Conservation (phyloP, 2,888 invertebrate species). For the Campoplex capitator region DNA sequence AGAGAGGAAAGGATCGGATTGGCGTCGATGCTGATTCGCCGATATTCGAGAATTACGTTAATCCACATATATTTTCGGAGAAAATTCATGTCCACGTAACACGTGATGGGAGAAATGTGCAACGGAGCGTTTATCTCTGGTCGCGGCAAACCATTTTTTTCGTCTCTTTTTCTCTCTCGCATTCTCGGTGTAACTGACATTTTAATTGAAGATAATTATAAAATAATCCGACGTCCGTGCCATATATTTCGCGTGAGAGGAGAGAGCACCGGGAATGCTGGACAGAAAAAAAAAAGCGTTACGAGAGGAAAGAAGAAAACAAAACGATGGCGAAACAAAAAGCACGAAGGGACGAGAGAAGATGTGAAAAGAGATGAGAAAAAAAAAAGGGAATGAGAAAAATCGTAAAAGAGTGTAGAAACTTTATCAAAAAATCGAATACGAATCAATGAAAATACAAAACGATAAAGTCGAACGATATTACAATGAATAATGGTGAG, state of each 20-base stretch:
- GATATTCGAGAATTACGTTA: neutral
- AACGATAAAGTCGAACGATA: too few species aligned
- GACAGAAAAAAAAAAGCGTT: neutral
- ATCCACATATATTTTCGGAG: constrained; percentile 1
- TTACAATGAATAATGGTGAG: neutral
- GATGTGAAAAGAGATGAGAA: neutral
- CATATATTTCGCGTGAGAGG: constrained; percentile 27
- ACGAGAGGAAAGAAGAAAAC: neutral
- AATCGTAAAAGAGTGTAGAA: neutral
- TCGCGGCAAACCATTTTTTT: neutral
- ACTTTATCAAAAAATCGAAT: neutral
- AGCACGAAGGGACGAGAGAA: neutral
- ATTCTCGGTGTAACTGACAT: constrained; percentile 31
- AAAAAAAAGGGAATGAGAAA: neutral
- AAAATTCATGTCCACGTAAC: neutral
- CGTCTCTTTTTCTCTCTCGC: neutral
- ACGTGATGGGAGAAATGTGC: neutral
- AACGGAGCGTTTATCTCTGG: neutral
- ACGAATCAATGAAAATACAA: neutral
- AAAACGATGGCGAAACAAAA: neutral
- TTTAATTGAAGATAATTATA: constrained; percentile 56
- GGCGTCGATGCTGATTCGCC: neutral
- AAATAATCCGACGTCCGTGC: constrained; percentile 39
- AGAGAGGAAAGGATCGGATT: neutral
- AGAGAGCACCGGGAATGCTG: constrained; percentile 41